Evolutionary conservation across 2,797 vertebrate genomes (phyloP).

Genomic region (Spondyliosoma cantharus): DNA sequence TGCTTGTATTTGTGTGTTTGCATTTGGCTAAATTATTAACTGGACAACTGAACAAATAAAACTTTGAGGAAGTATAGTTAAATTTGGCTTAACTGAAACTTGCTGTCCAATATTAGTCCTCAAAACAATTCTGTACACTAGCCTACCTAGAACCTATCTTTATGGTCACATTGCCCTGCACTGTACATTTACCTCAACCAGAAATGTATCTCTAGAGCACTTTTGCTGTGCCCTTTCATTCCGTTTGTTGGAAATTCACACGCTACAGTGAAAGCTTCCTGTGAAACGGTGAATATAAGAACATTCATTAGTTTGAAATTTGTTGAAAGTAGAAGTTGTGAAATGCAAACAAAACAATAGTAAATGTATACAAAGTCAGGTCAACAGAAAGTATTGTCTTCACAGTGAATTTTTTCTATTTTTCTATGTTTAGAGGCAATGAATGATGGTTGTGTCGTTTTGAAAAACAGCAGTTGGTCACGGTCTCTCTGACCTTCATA

Average conservation of each 20-base stretch:
- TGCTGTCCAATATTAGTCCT: background rate
- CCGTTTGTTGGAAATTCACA: constrained; percentile 28
- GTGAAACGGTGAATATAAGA: constrained; percentile 12
- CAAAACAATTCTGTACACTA: background rate
- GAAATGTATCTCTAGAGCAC: constrained; percentile 5
- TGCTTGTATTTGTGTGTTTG: constrained; percentile 49
- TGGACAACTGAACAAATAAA: constrained; percentile 39
- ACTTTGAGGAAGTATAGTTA: constrained; percentile 2
- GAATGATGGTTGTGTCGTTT: background rate
- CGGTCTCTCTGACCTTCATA: background rate
- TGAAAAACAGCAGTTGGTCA: background rate
- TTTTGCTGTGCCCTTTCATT: background rate
- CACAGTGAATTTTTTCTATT: background rate
- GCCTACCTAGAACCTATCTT: background rate
- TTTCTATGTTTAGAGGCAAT: background rate
- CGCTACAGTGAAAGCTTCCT: background rate
- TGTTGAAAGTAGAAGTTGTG: background rate
- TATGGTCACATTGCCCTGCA: background rate
- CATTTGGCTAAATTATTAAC: constrained; percentile 70
- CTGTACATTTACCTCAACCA: background rate
- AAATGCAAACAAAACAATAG: background rate
- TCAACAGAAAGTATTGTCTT: background rate
- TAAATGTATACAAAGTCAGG: background rate
- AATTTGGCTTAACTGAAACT: background rate
- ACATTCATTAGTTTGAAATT: constrained; percentile 11